phyloP scores from a whole-genome alignment of 2,113 vertebrate species.

The Gyps fulvus region DNA sequence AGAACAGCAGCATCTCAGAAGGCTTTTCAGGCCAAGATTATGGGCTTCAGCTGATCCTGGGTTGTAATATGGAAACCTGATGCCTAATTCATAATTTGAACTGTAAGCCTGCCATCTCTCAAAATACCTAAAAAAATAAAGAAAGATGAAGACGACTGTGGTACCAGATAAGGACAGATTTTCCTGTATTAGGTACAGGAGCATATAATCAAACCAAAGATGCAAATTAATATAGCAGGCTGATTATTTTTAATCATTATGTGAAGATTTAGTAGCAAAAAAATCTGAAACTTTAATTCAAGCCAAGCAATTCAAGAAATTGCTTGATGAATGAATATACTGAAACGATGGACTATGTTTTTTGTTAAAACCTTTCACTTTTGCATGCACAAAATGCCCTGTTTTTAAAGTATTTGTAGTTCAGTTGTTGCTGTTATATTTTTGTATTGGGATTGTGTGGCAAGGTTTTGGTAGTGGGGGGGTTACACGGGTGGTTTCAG shows the following conservation, averaged over 20 bases:
- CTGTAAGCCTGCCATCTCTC: not conserved
- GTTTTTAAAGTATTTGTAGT: not conserved
- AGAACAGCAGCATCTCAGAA: not conserved
- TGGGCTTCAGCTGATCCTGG: not conserved
- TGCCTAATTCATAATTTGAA: not conserved
- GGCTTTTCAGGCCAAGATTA: not conserved
- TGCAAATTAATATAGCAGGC: not conserved
- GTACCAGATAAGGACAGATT: not conserved
- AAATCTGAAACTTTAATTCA: not conserved
- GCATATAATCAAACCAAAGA: not conserved
- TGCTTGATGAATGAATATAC: not conserved
- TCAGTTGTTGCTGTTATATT: not conserved
- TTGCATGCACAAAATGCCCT: not conserved
- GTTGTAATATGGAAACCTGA: not conserved
- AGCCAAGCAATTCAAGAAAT: not conserved
- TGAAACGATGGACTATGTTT: not conserved
- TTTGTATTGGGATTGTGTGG: no score
- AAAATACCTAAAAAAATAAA: not conserved
- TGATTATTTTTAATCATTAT: not conserved
- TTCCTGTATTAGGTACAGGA: not conserved
- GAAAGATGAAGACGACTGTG: not conserved
- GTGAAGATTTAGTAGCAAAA: not conserved
- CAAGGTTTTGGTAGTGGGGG: no score
- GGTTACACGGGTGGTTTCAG: no score
- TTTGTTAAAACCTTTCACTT: not conserved